These are phyloP conservation scores for Amphiura filiformis DNA, from an alignment of 35 echinoderm and acorn worm genomes.

Conservation along the genomic window DNA sequence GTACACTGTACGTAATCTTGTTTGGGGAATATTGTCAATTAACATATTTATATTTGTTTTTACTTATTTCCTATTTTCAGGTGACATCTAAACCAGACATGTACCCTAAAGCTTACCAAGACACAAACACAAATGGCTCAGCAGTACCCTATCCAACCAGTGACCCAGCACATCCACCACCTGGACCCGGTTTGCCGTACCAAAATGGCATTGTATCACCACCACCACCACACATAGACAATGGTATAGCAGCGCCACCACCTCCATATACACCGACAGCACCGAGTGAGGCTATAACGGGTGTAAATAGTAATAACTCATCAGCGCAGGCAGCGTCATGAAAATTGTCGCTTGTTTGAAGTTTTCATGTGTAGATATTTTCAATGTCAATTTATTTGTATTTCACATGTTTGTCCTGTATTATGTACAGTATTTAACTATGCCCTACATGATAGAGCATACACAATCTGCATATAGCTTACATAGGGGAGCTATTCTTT, in stretches of 20 bases:
- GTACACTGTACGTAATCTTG: no score
- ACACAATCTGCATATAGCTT: no score
- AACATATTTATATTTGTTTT: neutral
- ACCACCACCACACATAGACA: neutral
- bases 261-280: neutral
- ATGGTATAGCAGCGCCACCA: neutral
- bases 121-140: neutral
- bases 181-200: neutral
- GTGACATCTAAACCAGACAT: constrained; percentile 7
- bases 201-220: neutral
- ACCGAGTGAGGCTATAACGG: neutral
- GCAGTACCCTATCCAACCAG: neutral
- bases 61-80: constrained; percentile 4
- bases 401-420: no score
- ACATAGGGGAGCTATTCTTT: no score
- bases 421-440: no score
- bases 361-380: no score
- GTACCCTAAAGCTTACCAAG: constrained; percentile 10
- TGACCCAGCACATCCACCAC: neutral
- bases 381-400: no score
- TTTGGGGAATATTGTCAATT: no score
- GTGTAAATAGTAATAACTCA: neutral
- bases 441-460: no score
- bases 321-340: neutral
- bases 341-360: no score